Evolutionary conservation across 2,888 invertebrate species (phyloP), one percentile per base, ranked within the genome.

Genomic region (Catocala fraxini): DNA sequence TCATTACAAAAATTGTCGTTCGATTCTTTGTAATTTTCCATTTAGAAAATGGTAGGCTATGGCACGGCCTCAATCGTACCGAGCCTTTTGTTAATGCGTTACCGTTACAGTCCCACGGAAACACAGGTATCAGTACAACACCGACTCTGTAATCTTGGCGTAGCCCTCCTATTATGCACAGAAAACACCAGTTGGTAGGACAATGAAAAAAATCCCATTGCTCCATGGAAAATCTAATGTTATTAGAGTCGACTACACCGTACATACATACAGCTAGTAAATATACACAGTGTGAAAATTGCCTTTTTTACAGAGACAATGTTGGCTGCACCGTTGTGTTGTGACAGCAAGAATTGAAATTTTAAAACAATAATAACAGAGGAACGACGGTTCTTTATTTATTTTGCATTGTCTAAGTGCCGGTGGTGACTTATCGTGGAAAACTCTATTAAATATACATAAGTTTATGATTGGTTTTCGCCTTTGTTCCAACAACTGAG

Each of bases 181-280:
- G 91, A 89, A 89, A 90, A 89, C 81, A 83, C 82, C 79, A 82
- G 86, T 83, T 83, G 71, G 75, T 81, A 74, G 84, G 82, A 90
- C 90, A 90, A 89, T 90, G 78, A 89, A 89, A 89, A 90, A 89
- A 89, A 87, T 85, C 83, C 85, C 82, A 88, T 85, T 76, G 82
- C 80, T 82, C 81, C 84, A 83, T 88, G 86, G 89, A 90, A 89
- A 92, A 91, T 86, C 79, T 82, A 89, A 87, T 78, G 83, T 82
- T 63, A 91, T 91, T 91, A 89, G 71, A 58, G 69, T 63, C 77
- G 73, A 89, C 89, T 89, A 90, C 75, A 73, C 69, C 76, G 73
- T 73, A 78, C 75, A 70, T 74, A 80, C 70, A 77, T 79, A 68
- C 68, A 75, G 62, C 64, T 71, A 68, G 57, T 57, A 55, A 57